Percentiles rank a stretch among this genome's conserved stretches.
Evolutionary conservation across 2,888 invertebrate species (phyloP).

Genomic region (Dyspetes luteomarginatus): DNA sequence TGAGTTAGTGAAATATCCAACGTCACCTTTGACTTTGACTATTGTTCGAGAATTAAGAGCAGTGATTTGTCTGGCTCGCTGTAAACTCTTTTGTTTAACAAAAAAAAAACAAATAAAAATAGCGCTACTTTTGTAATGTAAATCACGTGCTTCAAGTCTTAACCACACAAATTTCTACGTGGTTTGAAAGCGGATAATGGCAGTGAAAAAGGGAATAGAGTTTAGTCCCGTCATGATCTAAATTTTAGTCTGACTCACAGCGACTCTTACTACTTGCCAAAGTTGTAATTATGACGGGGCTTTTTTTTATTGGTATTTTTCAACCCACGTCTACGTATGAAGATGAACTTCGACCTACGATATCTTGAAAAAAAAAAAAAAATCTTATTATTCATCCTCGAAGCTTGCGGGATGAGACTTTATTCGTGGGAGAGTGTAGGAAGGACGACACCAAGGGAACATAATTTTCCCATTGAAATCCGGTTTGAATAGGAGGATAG

Average conservation of each 20-base stretch:
- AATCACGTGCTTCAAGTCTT: conserved; percentile 49
- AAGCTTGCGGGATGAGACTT: conserved; percentile 46
- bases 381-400: conserved; percentile 43
- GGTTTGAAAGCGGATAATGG: not conserved
- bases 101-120: no score
- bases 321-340: conserved; percentile 14
- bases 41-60: not conserved
- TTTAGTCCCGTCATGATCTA: conserved; percentile 46
- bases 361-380: not conserved
- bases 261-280: not conserved
- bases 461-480: conserved; percentile 82
- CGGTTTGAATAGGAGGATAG: conserved; percentile 78
- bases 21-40: not conserved
- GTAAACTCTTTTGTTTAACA: no score
- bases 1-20: not conserved
- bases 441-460: conserved; percentile 72
- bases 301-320: not conserved
- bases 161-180: conserved; percentile 45
- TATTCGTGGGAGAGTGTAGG: conserved; percentile 33
- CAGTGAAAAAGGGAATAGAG: not conserved
- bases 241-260: conserved; percentile 19
- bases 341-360: conserved; percentile 19
- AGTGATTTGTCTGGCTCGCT: not conserved
- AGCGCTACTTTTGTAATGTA: conserved; percentile 40
- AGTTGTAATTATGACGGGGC: conserved; percentile 11